Conservation (phyloP, 2,797 vertebrate species). For the Chanos chanos region DNA sequence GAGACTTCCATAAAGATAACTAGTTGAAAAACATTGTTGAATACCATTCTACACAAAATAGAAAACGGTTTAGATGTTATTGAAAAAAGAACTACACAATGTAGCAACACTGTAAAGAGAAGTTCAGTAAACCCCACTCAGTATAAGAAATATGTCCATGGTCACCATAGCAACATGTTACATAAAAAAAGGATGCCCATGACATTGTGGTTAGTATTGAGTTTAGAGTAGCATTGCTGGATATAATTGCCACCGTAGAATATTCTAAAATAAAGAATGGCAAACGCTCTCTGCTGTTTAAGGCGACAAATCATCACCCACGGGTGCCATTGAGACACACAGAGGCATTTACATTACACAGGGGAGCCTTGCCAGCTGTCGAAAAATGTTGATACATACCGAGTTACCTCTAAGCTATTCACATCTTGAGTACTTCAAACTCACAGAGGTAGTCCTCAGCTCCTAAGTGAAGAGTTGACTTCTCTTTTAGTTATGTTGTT, state of each 20-base stretch:
- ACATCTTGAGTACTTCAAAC: background rate
- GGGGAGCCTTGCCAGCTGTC: slow-evolving; percentile 22
- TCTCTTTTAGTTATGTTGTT: background rate
- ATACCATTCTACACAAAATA: too few species aligned
- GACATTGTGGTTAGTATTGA: slow-evolving; percentile 16
- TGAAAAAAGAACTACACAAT: background rate
- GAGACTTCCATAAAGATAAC: too few species aligned
- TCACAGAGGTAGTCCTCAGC: background rate
- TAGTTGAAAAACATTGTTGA: too few species aligned
- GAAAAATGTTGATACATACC: slow-evolving; percentile 19
- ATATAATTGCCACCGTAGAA: too few species aligned
- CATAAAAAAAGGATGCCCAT: slow-evolving; percentile 23
- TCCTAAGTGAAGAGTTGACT: slow-evolving; percentile 15
- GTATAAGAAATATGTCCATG: background rate
- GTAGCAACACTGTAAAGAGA: too few species aligned
- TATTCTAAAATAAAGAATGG: too few species aligned
- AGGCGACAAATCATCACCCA: slow-evolving; percentile 22
- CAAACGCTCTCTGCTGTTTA: too few species aligned
- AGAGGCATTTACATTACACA: slow-evolving; percentile 24
- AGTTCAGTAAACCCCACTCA: slow-evolving; percentile 6
- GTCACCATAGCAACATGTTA: slow-evolving; percentile 28
- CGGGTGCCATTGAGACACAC: slow-evolving; percentile 31
- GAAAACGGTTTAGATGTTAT: background rate
- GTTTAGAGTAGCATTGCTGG: background rate
- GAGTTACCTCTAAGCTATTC: slow-evolving; percentile 12